Conservation (phyloP, 30 jellyfish, hydroid and myxozoan species). For the Sanderia malayensis region DNA sequence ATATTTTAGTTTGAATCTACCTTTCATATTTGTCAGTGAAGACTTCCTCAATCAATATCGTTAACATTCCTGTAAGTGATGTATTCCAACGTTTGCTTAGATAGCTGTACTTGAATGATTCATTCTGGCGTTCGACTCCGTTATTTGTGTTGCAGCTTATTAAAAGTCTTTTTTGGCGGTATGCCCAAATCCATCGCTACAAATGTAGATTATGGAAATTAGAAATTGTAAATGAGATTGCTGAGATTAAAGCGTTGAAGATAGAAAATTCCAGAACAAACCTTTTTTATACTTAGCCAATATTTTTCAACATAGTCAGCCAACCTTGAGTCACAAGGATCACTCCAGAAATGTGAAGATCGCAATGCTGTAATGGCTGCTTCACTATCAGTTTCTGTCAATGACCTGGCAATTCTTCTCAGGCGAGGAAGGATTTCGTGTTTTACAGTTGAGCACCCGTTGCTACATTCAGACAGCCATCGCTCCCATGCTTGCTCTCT, state of each 20-base stretch:
- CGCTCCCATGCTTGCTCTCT: slow-evolving; percentile 18
- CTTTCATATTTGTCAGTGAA: no score
- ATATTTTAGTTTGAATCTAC: no score
- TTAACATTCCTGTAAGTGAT: slow-evolving; percentile 15
- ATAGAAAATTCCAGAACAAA: no score
- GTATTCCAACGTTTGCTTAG: slow-evolving; percentile 16
- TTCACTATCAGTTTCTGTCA: slow-evolving; percentile 7
- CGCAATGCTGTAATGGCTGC: slow-evolving; percentile 15
- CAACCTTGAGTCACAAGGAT: neutral
- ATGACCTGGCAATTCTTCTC: slow-evolving; percentile 31
- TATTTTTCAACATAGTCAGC: neutral
- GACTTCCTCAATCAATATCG: slow-evolving; percentile 1
- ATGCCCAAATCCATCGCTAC: slow-evolving; percentile 72
- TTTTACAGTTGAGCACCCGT: slow-evolving; percentile 1
- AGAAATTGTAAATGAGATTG: no score
- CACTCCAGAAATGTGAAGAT: neutral
- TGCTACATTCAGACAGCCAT: slow-evolving; percentile 14
- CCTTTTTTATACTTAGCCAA: slow-evolving; percentile 19
- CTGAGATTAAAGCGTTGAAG: no score
- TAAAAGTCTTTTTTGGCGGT: slow-evolving; percentile 38
- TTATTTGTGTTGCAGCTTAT: slow-evolving; percentile 47
- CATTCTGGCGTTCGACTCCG: slow-evolving; percentile 68
- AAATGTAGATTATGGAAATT: no score
- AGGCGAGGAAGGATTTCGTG: slow-evolving; percentile 13
- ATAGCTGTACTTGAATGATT: slow-evolving; percentile 44